Evolutionary conservation across 1,140 invertebrate genomes (phyloP).

Genomic region (Arion vulgaris): DNA sequence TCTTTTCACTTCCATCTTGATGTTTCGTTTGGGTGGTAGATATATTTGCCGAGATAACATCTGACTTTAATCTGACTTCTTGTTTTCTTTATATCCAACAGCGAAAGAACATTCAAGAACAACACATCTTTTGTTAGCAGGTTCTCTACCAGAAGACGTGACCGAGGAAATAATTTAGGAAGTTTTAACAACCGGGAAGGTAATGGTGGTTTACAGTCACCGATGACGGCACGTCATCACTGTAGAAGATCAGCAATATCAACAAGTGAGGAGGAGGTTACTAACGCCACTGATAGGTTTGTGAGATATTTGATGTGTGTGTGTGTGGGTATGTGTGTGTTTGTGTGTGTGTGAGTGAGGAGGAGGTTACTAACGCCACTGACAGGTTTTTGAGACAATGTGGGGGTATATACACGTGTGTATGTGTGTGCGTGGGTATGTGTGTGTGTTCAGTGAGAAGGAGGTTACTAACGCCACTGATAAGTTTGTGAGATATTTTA

Average conservation of each 20-base stretch:
- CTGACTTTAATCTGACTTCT: too few relatives aligned
- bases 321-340: not conserved
- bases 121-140: constrained; percentile 67
- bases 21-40: too few relatives aligned
- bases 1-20: too few relatives aligned
- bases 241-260: constrained; percentile 37
- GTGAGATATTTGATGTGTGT: not conserved
- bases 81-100: too few relatives aligned
- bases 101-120: constrained; percentile 62
- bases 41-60: too few relatives aligned
- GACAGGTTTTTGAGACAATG: too few relatives aligned
- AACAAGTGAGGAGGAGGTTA: constrained; percentile 53
- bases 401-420: too few relatives aligned
- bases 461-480: constrained; percentile 61
- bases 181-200: constrained; percentile 6
- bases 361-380: too few relatives aligned
- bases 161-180: constrained; percentile 46
- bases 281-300: constrained; percentile 62
- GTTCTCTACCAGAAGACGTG: constrained; percentile 65
- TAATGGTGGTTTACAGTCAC: constrained; percentile 51
- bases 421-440: too few relatives aligned
- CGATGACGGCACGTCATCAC: constrained; percentile 53
- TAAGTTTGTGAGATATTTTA: constrained; percentile 46
- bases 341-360: not conserved
- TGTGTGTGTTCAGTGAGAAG: constrained; percentile 41